A percentile compares a stretch with the other conserved stretches of the same genome.
Conservation (phyloP, 2,888 invertebrate genomes). For the Amphipyra berbera region DNA sequence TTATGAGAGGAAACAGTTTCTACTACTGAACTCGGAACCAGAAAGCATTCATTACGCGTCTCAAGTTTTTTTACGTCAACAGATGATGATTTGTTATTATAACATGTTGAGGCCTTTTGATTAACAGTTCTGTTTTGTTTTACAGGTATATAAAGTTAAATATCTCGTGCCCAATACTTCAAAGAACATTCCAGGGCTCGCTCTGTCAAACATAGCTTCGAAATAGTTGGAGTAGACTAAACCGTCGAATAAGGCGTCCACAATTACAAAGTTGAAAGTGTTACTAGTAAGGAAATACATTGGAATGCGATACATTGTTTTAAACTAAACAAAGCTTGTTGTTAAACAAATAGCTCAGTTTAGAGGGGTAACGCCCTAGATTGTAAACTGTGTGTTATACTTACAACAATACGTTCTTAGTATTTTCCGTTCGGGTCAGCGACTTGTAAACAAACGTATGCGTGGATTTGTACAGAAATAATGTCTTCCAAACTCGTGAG, state of each 20-base stretch:
- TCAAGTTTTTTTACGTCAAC: slow-evolving; percentile 7
- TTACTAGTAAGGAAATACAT: slow-evolving; percentile 56
- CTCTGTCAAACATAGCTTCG: slow-evolving; percentile 52
- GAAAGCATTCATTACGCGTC: slow-evolving; percentile 18
- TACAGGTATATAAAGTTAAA: slow-evolving; percentile 23
- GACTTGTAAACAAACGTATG: slow-evolving; percentile 82
- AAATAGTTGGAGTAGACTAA: slow-evolving; percentile 60
- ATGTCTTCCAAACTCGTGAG: slow-evolving; percentile 57
- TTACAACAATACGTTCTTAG: slow-evolving; percentile 82
- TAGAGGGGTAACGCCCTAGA: slow-evolving; percentile 85
- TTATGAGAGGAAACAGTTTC: slow-evolving; percentile 26
- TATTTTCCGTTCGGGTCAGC: slow-evolving; percentile 81
- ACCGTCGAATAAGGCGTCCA: slow-evolving; percentile 42
- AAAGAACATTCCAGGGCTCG: slow-evolving; percentile 49
- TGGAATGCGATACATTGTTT: slow-evolving; percentile 78
- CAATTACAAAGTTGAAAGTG: slow-evolving; percentile 41
- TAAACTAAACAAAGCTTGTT: slow-evolving; percentile 79
- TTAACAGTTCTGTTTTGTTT: slow-evolving; percentile 28
- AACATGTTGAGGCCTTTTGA: slow-evolving; percentile 17
- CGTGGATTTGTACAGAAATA: slow-evolving; percentile 68
- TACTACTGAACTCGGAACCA: slow-evolving; percentile 31
- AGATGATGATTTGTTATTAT: slow-evolving; percentile 18
- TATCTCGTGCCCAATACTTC: slow-evolving; percentile 40
- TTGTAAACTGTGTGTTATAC: slow-evolving; percentile 80
- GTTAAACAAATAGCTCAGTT: slow-evolving; percentile 82